A percentile compares a stretch with the other conserved stretches of the same genome.
These are phyloP conservation scores for Phortica magna DNA, from an alignment of 2,888 invertebrate genomes.

Conservation along the genomic window DNA sequence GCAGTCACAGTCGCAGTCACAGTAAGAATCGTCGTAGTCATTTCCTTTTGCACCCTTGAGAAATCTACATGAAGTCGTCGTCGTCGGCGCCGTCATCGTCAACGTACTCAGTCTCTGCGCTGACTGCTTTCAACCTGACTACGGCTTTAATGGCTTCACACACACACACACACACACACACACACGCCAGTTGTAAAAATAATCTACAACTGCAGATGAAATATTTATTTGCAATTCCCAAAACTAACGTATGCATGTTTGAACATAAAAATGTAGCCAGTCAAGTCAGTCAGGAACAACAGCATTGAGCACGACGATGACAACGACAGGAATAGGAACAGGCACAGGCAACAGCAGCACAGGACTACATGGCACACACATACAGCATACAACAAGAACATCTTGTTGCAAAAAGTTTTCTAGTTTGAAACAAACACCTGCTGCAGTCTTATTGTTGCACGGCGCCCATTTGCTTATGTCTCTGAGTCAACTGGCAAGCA, in stretches of 20 bases:
- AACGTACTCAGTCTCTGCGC: background rate
- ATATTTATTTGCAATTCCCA: slow-evolving; percentile 74
- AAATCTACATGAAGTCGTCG: slow-evolving; percentile 52
- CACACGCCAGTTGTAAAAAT: slow-evolving; percentile 58
- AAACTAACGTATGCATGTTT: slow-evolving; percentile 59
- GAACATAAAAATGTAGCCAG: slow-evolving; percentile 32
- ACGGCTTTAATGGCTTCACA: background rate
- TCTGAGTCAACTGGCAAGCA: background rate
- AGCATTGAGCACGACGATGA: background rate
- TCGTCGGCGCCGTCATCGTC: slow-evolving; percentile 1
- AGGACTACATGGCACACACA: background rate
- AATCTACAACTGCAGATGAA: slow-evolving; percentile 72
- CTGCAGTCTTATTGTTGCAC: slow-evolving; percentile 17
- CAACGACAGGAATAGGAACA: background rate
- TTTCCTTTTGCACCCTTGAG: slow-evolving; percentile 49
- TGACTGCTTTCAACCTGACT: background rate
- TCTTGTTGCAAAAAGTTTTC: slow-evolving; percentile 16
- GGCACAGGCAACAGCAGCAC: background rate
- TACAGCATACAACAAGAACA: background rate
- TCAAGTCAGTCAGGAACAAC: slow-evolving; percentile 33
- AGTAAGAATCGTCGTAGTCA: slow-evolving; percentile 58
- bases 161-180: background rate
- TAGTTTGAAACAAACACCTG: slow-evolving; percentile 30
- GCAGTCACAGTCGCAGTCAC: slow-evolving; percentile 42
- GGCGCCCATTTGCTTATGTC: too few relatives aligned